Conservation (phyloP, 2,113 vertebrate species). For the Corapipo altera region DNA sequence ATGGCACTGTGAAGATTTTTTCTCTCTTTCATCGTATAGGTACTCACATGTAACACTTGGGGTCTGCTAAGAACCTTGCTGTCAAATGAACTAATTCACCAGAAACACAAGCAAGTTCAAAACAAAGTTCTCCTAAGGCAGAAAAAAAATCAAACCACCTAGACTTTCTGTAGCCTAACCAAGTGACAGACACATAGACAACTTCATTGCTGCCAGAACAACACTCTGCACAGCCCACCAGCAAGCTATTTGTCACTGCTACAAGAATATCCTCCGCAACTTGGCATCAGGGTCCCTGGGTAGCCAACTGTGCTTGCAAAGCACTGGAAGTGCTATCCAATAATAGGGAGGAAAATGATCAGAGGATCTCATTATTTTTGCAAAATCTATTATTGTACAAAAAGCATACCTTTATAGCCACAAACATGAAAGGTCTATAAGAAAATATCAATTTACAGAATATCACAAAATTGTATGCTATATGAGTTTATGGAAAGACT, state of each 20-base stretch:
- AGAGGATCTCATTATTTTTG: slow-evolving; percentile 64
- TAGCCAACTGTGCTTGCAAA: slow-evolving; percentile 73
- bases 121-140: slow-evolving; percentile 31
- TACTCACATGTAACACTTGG: slow-evolving; percentile 67
- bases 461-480: neutral
- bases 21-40: slow-evolving; percentile 71
- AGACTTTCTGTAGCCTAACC: slow-evolving; percentile 70
- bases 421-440: slow-evolving; percentile 48
- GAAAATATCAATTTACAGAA: slow-evolving; percentile 41
- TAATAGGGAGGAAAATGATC: slow-evolving; percentile 61
- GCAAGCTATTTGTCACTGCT: slow-evolving; percentile 76
- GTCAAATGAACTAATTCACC: slow-evolving; percentile 63
- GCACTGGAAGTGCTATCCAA: slow-evolving; percentile 51
- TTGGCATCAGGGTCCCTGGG: slow-evolving; percentile 75
- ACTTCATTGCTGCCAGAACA: slow-evolving; percentile 76
- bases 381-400: slow-evolving; percentile 66
- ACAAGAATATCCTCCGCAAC: slow-evolving; percentile 78
- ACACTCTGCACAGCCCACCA: slow-evolving; percentile 73
- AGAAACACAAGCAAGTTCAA: slow-evolving; percentile 71
- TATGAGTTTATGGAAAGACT: neutral
- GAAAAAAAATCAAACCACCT: slow-evolving; percentile 67
- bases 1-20: slow-evolving; percentile 79
- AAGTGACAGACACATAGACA: slow-evolving; percentile 80
- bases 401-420: slow-evolving; percentile 62
- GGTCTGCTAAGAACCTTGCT: slow-evolving; percentile 59